Evolutionary conservation across 2,797 vertebrate species (phyloP), one percentile per base, ranked within the genome.

Genomic region (Catostomus latipinnis): DNA sequence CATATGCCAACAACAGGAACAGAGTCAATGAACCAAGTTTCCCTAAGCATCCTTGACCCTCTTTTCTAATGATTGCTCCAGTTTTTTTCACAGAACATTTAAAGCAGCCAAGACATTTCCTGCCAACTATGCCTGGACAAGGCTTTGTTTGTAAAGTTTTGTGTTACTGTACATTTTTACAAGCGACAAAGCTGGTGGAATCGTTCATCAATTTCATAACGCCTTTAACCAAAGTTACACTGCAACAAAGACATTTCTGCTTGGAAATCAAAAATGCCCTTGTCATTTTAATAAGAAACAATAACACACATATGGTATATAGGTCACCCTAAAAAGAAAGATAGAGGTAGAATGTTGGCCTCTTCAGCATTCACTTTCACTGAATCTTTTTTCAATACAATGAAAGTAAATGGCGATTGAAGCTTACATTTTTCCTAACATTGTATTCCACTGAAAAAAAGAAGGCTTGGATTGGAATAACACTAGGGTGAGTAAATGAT

Each of bases 21-120:
- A 81, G 62, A 81, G 22, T 63, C 6, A 8, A 54, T 16, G 65
- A 74, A 53, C 71, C 79, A 76, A 70, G 76, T 75, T 79, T 70
- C 66, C 54, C 48, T n/a, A 76, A 54, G 80, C 54, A 84, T 71
- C 83, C 82, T 70, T 84, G 82, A 81, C 78, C 79, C 53, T 22
- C 14, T 8, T 11, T 43, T 49, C 70, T 74, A 77, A 81, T 63
- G 18, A 81, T 69, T 74, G 56, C 56, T 22, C 14, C 14, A 14
- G 61, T 1, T 9, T 22, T 34, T 72, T 72, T 68, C 50, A 13
- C 57, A 58, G 57, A 5, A 22, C 65, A 78, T 67, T 79, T 74
- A 71, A 7, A n/a, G 80, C 54, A 46, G n/a, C 54, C 56, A 22
- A 82, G 75, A 43, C 63, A 62, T 56, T 81, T 84, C 74, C 75